Base-by-base conservation (phyloP, 2,797 vertebrate genomes). In the Pipistrellus kuhlii region DNA sequence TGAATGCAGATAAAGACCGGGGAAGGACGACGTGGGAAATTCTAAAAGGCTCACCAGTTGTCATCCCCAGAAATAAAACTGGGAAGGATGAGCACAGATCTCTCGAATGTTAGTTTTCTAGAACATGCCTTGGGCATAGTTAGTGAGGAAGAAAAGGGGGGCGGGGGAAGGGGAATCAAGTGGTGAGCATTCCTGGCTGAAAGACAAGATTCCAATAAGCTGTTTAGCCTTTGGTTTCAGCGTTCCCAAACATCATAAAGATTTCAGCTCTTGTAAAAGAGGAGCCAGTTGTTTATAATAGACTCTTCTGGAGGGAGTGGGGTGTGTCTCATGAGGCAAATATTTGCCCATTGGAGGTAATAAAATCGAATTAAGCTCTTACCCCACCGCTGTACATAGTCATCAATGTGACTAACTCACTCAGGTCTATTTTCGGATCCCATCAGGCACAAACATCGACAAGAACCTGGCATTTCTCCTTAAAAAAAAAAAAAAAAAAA, bases 261-360 rank as follows among this genome's bases (percentile, higher is more conserved):
- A 96, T 92, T 85, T 91, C 95, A 95, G 90, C 68, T 95, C 94
- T 95, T 92, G 88, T 96, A 93, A 97, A 96, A 93, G 53, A 53
- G 68, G 93, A 97, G 93, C 48, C 87, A 53, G 76, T 88, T 97
- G 95, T 97, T 97, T 97, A 97, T 83, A 96, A 90, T 53, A 89
- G 88, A 92, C 91, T 80, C n/a, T 96, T 96, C 93, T 75, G 72
- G 93, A 95, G 75, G 59, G 93, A 87, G 81, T 86, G 93, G 92
- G 96, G 96, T 97, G 93, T 93, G 94, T 95, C 96, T 95, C 72
- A 17, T 0, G 81, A 94, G 92, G 94, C 96, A 95, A 97, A 96
- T 94, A 95, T 96, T 97, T 97, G 96, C 92, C 93, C 96, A 96
- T 91, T 93, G 96, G 96, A 97, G 93, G 93, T 96, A 95, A 97